Conservation (phyloP, 2,113 vertebrate genomes). For the Columbina picui region DNA sequence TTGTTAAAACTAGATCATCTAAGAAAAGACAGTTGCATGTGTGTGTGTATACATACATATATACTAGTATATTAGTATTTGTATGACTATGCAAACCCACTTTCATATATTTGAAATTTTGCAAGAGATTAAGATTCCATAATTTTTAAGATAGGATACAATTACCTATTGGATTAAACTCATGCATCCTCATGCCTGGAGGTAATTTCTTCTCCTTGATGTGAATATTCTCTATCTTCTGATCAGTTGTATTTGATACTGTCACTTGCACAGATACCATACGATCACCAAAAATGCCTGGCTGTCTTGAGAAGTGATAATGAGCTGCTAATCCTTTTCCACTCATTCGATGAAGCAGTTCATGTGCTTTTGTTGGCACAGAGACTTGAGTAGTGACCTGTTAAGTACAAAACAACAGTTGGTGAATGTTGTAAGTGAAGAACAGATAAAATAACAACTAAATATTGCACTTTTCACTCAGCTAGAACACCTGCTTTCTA, state of each 20-base stretch:
- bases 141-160: neutral
- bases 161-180: conserved; percentile 87
- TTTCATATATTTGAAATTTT: neutral
- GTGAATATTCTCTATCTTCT: conserved; percentile 86
- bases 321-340: conserved; percentile 91
- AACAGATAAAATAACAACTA: neutral
- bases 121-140: neutral
- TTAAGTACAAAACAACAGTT: neutral
- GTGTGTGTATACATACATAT: rapidly evolving
- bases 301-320: conserved; percentile 90
- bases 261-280: conserved; percentile 92
- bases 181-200: conserved; percentile 81
- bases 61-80: rapidly evolving
- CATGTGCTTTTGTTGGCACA: conserved; percentile 82
- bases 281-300: conserved; percentile 82
- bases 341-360: conserved; percentile 93
- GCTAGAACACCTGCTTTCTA: neutral
- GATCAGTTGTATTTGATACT: conserved; percentile 86
- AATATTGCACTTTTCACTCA: neutral
- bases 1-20: neutral
- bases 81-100: rapidly evolving
- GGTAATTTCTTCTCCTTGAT: conserved; percentile 81
- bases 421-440: neutral
- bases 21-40: neutral
- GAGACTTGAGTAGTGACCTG: conserved; percentile 85